These are phyloP conservation scores for Stegostoma tigrinum DNA, from an alignment of 2,113 vertebrate species.

Conservation along the genomic window DNA sequence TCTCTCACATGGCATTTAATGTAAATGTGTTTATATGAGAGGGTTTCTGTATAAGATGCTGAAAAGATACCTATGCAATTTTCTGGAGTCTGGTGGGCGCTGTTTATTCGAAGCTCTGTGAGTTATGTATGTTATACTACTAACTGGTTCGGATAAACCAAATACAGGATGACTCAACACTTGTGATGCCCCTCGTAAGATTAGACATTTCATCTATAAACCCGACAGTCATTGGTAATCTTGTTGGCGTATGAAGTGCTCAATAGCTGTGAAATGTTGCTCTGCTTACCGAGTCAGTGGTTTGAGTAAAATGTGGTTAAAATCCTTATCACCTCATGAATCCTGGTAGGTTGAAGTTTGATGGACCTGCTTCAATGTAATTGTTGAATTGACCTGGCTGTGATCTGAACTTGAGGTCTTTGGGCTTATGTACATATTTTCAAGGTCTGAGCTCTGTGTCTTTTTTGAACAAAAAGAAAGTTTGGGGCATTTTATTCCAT, in stretches of 20 bases:
- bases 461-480: neutral
- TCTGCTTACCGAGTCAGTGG: neutral
- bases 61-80: neutral
- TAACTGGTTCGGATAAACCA: neutral
- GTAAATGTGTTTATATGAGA: neutral
- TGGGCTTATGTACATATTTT: neutral
- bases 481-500: neutral
- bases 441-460: neutral
- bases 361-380: slow-evolving; percentile 2
- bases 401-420: slow-evolving; percentile 7
- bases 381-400: neutral
- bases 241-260: neutral
- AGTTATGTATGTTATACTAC: neutral
- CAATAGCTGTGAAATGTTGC: slow-evolving; percentile 16
- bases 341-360: neutral
- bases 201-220: slow-evolving; percentile 23
- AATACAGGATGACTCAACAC: neutral
- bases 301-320: slow-evolving; percentile 10
- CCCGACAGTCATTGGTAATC: neutral
- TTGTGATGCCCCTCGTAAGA: neutral
- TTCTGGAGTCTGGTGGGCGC: neutral
- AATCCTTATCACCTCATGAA: slow-evolving; percentile 6
- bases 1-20: neutral
- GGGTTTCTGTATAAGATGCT: neutral
- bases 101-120: neutral